Percentiles rank a stretch among this genome's conserved stretches.
Conservation (phyloP, 2,113 vertebrate species). For the Bubo bubo region DNA sequence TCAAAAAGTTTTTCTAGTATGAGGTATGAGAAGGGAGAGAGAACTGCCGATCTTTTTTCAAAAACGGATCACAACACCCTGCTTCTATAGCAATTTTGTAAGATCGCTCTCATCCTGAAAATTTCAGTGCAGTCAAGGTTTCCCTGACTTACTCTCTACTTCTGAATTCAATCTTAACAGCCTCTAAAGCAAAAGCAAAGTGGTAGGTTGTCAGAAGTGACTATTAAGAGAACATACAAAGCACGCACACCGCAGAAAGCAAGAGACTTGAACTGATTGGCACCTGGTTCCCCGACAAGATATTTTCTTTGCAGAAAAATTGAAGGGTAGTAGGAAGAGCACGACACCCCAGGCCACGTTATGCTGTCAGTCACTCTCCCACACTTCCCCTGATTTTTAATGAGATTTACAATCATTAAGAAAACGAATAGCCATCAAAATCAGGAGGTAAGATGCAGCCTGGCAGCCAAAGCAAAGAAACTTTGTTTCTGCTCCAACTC, state of each 20-base stretch:
- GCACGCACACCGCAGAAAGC: neutral
- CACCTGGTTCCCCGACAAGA: neutral
- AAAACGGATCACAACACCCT: accelerated
- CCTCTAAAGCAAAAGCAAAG: slow-evolving; percentile 16
- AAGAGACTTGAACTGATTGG: neutral
- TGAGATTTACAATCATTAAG: slow-evolving; percentile 15
- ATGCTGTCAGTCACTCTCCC: slow-evolving; percentile 30
- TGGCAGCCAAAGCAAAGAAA: neutral
- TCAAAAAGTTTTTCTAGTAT: neutral
- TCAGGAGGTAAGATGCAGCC: neutral
- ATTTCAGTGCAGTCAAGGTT: neutral
- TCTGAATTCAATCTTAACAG: slow-evolving; percentile 8
- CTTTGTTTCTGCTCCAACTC: neutral
- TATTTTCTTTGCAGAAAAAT: neutral
- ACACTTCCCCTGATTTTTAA: neutral
- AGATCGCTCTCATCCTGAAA: neutral
- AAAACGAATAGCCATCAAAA: slow-evolving; percentile 4
- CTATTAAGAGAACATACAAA: neutral
- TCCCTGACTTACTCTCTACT: neutral
- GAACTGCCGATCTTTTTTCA: neutral
- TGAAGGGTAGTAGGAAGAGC: neutral
- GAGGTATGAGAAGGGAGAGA: neutral
- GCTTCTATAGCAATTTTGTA: neutral
- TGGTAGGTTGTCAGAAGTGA: slow-evolving; percentile 1
- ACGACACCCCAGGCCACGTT: neutral